Evolutionary conservation across 2,113 vertebrate species (phyloP).

Genomic region (Corythornis madagascariensis): DNA sequence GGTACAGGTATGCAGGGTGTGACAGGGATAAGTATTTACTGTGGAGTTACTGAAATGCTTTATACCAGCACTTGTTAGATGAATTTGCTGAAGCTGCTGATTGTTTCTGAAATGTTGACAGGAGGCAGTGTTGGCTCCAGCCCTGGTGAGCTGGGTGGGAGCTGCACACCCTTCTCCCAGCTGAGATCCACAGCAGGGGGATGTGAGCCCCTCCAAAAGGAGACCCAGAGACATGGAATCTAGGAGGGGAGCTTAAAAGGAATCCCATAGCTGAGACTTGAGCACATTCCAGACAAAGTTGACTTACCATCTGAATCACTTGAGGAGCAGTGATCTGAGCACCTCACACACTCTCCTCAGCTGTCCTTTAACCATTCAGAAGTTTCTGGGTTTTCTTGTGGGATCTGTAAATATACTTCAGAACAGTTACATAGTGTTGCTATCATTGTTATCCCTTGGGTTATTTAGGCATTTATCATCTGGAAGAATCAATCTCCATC

Average conservation of each 20-base stretch:
- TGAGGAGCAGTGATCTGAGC: background rate
- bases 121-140: background rate
- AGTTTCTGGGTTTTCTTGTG: background rate
- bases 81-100: constrained; percentile 19
- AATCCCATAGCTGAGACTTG: background rate
- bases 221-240: fast-evolving
- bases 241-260: background rate
- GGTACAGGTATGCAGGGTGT: background rate
- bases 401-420: background rate
- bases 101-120: background rate
- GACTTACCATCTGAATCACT: background rate
- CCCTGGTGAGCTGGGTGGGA: background rate
- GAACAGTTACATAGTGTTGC: background rate
- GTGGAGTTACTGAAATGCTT: background rate
- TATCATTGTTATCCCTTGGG: background rate
- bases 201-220: background rate
- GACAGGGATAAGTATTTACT: background rate
- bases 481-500: background rate
- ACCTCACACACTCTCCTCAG: background rate
- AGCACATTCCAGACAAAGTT: background rate
- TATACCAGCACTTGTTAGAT: background rate
- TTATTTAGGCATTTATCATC: background rate
- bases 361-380: background rate
- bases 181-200: background rate
- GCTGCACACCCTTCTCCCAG: background rate